Conservation (phyloP, 2,797 vertebrate species). For the Sparidentex hasta region DNA sequence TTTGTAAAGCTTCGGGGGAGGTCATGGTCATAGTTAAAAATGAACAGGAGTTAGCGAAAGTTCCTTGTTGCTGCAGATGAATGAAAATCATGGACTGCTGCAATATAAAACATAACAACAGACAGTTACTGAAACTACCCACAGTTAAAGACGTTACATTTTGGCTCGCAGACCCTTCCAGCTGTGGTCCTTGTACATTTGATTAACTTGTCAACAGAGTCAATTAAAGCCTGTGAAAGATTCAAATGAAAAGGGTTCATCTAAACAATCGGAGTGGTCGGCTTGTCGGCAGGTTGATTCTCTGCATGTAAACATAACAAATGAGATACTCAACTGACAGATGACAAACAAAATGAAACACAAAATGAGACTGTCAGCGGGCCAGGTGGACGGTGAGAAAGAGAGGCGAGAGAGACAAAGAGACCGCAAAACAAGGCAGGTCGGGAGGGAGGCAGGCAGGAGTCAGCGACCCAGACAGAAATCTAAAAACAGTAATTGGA, state of each 20-base stretch:
- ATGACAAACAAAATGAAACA: constrained; percentile 45
- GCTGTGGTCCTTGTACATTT: background rate
- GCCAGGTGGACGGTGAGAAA: constrained; percentile 20
- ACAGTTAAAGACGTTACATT: background rate
- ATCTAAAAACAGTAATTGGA: constrained; percentile 41
- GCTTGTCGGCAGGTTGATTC: background rate
- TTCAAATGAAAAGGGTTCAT: background rate
- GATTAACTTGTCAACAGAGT: background rate
- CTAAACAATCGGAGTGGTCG: background rate
- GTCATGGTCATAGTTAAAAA: background rate
- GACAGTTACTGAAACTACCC: background rate
- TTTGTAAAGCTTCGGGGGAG: background rate
- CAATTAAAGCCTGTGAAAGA: background rate
- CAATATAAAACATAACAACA: background rate
- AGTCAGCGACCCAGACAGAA: constrained; percentile 67
- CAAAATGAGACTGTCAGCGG: background rate
- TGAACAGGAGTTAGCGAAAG: no score
- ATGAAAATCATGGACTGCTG: background rate
- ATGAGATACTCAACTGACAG: constrained; percentile 1
- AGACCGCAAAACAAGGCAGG: background rate
- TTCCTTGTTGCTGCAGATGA: background rate
- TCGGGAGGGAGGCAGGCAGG: background rate
- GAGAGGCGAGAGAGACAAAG: background rate
- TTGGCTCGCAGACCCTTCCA: background rate
- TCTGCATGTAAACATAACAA: constrained; percentile 40